Conservation (phyloP, 2,113 vertebrate genomes). For the Sprattus sprattus region DNA sequence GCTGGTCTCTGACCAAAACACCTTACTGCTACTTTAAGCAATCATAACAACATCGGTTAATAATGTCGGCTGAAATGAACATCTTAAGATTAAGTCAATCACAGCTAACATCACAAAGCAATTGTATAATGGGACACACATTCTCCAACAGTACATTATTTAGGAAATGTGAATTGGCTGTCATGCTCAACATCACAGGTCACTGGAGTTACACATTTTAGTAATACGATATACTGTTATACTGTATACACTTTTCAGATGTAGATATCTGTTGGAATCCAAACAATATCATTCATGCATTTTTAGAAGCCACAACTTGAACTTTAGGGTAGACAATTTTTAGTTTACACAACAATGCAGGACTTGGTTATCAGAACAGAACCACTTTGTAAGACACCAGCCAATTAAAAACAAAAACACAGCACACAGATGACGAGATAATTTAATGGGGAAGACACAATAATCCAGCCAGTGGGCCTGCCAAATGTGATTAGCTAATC, state of each 20-base stretch:
- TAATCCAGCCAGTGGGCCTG: neutral
- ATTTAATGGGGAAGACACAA: too few species aligned
- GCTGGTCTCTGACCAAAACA: too few species aligned
- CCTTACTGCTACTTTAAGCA: too few species aligned
- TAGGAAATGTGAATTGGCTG: neutral
- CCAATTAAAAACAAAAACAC: neutral
- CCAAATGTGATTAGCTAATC: slow-evolving; percentile 25
- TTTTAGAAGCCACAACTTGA: too few species aligned
- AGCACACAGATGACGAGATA: neutral
- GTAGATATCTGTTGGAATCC: too few species aligned
- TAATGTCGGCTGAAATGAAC: neutral
- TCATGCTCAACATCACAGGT: too few species aligned
- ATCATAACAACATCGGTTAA: neutral
- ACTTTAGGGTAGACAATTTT: neutral
- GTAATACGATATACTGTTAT: too few species aligned
- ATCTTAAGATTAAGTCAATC: neutral
- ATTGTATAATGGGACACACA: neutral
- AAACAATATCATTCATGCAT: too few species aligned
- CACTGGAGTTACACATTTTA: too few species aligned
- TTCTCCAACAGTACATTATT: neutral
- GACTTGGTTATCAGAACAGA: neutral
- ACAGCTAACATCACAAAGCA: neutral
- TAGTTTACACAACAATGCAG: neutral
- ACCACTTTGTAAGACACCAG: neutral
- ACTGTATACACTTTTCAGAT: too few species aligned